phyloP scores from a whole-genome alignment of 2,113 vertebrate genomes.

The Elaphurus davidianus region DNA sequence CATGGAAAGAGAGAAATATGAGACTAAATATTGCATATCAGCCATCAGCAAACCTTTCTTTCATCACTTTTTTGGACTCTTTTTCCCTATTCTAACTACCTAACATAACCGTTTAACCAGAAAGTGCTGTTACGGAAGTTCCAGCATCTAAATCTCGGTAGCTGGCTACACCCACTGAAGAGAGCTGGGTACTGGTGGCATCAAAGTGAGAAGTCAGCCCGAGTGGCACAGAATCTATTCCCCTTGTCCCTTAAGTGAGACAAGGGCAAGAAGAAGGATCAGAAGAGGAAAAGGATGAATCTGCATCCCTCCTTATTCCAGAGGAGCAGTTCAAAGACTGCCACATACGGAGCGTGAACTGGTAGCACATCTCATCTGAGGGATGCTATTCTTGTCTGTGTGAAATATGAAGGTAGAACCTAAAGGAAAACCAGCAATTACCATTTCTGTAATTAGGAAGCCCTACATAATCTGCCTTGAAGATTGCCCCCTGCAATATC shows the following conservation, averaged over 20 bases:
- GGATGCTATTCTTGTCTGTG: neutral
- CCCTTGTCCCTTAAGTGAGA: neutral
- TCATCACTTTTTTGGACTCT: neutral
- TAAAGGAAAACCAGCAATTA: neutral
- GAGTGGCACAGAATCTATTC: neutral
- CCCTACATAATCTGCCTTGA: neutral
- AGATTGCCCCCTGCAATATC: neutral
- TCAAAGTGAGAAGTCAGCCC: neutral
- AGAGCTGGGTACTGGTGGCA: neutral
- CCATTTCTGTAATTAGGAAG: neutral
- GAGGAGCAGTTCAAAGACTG: neutral
- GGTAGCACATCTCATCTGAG: neutral
- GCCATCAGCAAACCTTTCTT: neutral
- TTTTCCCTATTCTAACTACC: too few species aligned
- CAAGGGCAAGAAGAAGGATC: neutral
- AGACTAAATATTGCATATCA: neutral
- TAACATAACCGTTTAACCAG: neutral
- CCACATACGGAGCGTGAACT: neutral
- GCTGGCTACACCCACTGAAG: neutral
- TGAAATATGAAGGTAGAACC: neutral
- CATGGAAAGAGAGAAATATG: neutral
- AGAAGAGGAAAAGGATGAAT: neutral
- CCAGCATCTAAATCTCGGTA: neutral
- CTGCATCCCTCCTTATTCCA: neutral
- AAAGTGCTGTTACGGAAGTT: neutral